Base-by-base conservation (phyloP, 2,113 vertebrate genomes). In the Coryphaenoides rupestris region DNA sequence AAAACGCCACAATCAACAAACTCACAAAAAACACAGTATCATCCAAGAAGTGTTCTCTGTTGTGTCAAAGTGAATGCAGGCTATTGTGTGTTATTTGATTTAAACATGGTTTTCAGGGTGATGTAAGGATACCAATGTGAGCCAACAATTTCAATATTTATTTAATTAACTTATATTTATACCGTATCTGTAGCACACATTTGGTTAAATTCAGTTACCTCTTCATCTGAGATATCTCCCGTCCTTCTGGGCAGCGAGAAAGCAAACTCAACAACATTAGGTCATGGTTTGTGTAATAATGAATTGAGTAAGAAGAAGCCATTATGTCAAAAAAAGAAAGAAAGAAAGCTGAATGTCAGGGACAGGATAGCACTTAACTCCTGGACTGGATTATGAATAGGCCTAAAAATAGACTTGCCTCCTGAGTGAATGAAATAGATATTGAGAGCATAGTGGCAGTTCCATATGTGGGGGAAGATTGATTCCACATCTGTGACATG, bases 391-490 rank as follows among this genome's bases (percentile, higher is more conserved):
- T 81, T 76, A 75, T 66, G 61, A 59, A 19, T 60, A 47, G 53
- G 59, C 26, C 70, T 65, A 74, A 70, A 82, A 80, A 82, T 79
- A 74, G 65, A 75, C 28, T 50, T 12, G 52, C 70, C 73, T 65
- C 74, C 63, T 62, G 45, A 76, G 22, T 70, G 33, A 72, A 70
- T 70, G 33, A 72, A 70, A 70, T 72, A 58, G 55, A 77, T 72
- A 50, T 61, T 63, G 60, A 75, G 46, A 68, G 64, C 69, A 40
- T 54, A 22, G 70, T 61, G 17, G 58, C 70, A 6, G 69, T 57
- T 74, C 66, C 55, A 76, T 78, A 70, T 70, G 70, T 73, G 46
- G 69, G 59, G 66, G 66, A 12, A 71, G 69, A 78, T 60, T 65
- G 24, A 62, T 68, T 81, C 63, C 59, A 74, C 74, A 65, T 45